Conservation (phyloP, 2,888 invertebrate genomes). For the Tetropium fuscum region DNA sequence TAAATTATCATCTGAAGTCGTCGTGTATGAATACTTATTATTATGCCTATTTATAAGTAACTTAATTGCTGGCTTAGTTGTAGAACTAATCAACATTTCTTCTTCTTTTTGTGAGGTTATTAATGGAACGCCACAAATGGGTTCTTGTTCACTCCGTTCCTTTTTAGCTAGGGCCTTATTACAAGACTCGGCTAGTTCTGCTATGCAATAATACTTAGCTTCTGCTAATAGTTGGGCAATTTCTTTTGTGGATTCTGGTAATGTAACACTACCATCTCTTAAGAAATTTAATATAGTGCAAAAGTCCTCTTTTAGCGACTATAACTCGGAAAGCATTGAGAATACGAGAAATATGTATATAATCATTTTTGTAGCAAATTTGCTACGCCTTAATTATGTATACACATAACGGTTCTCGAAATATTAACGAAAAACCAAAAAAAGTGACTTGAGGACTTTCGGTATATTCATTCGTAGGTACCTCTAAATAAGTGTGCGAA, state of each 20-base stretch:
- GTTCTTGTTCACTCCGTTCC: constrained; percentile 86
- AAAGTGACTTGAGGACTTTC: too few species aligned
- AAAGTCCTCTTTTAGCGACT: too few species aligned
- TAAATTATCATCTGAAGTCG: constrained; percentile 97
- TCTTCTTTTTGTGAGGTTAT: constrained; percentile 94
- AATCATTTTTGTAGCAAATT: too few species aligned
- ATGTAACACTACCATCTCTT: constrained; percentile 91
- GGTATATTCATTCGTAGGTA: too few species aligned
- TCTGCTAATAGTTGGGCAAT: constrained; percentile 93
- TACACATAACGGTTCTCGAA: too few species aligned
- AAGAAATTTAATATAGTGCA: constrained; percentile 95
- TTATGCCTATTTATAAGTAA: constrained; percentile 97
- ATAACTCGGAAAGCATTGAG: too few species aligned
- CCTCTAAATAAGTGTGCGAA: too few species aligned
- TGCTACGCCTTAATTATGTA: too few species aligned
- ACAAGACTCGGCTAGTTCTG: constrained; percentile 88
- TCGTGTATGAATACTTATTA: constrained; percentile 99
- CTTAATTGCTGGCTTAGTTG: constrained; percentile 95
- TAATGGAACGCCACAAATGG: constrained; percentile 85
- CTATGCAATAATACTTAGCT: constrained; percentile 96
- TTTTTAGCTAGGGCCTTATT: constrained; percentile 87
- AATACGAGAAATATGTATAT: too few species aligned
- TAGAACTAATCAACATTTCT: constrained; percentile 85
- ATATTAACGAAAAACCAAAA: too few species aligned
- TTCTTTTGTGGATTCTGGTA: constrained; percentile 93